Conservation (phyloP, 1,140 invertebrate genomes). For the Eriocheir sinensis region DNA sequence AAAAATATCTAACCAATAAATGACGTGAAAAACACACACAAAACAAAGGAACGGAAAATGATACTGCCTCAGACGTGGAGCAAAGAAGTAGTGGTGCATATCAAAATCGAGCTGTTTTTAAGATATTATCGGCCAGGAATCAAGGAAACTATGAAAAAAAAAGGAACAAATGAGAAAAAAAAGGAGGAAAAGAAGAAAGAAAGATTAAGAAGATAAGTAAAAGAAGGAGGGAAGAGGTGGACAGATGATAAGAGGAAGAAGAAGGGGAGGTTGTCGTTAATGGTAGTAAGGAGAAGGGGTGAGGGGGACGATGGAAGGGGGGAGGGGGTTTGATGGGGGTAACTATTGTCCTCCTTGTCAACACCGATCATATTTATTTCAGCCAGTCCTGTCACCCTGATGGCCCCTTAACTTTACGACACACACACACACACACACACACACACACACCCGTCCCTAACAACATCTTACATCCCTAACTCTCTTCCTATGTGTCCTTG, state of each 20-base stretch:
- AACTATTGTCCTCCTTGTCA: neutral
- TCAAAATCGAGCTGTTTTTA: too few relatives aligned
- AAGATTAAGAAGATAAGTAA: neutral
- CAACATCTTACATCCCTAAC: too few relatives aligned
- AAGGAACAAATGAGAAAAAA: too few relatives aligned
- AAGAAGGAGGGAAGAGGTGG: neutral
- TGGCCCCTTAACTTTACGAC: neutral
- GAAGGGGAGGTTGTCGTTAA: neutral
- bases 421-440: neutral
- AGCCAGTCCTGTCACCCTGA: neutral
- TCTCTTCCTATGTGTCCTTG: too few relatives aligned
- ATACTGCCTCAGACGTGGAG: too few relatives aligned
- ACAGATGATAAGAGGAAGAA: neutral
- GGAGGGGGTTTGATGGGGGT: neutral
- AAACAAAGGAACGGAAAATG: too few relatives aligned
- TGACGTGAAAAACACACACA: too few relatives aligned
- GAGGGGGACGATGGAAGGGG: neutral
- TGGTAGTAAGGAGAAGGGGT: neutral
- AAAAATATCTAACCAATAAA: too few relatives aligned
- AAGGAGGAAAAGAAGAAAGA: neutral
- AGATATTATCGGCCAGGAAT: too few relatives aligned
- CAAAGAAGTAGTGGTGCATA: too few relatives aligned
- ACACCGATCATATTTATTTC: neutral
- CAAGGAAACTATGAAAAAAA: too few relatives aligned
- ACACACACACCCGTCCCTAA: constrained; percentile 6